phyloP scores from a whole-genome alignment of 2,113 vertebrate genomes.

The Alaudala cheleensis region DNA sequence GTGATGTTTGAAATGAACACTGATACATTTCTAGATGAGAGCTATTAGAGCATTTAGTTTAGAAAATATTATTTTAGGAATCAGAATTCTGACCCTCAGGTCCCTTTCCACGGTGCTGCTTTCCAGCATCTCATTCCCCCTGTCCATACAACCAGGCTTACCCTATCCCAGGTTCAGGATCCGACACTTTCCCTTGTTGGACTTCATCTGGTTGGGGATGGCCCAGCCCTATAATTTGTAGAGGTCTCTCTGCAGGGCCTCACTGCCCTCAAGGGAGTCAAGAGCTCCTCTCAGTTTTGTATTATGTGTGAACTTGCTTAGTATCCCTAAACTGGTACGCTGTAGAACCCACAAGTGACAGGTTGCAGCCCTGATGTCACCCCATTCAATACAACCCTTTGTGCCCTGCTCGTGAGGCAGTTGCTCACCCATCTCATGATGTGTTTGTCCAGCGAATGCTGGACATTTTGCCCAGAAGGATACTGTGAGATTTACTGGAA shows the following conservation, averaged over 20 bases:
- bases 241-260: not conserved
- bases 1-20: not conserved
- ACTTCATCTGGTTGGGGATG: too few species aligned
- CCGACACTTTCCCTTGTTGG: too few species aligned
- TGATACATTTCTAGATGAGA: not conserved
- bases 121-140: not conserved
- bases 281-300: not conserved
- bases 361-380: not conserved
- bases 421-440: not conserved
- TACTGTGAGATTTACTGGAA: not conserved
- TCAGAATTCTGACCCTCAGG: not conserved
- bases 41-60: not conserved
- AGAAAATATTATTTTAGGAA: not conserved
- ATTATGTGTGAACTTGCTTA: not conserved
- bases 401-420: fast-evolving
- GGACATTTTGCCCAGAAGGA: not conserved
- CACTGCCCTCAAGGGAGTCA: too few species aligned
- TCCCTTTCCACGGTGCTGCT: not conserved
- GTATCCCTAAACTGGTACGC: not conserved
- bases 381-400: fast-evolving
- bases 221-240: not conserved
- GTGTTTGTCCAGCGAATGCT: not conserved
- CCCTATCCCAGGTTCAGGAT: not conserved
- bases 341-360: not conserved
- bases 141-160: not conserved